Percentiles rank a stretch among this genome's conserved stretches.
Evolutionary conservation across 2,888 invertebrate species (phyloP).

Genomic region (Troilus luridus): DNA sequence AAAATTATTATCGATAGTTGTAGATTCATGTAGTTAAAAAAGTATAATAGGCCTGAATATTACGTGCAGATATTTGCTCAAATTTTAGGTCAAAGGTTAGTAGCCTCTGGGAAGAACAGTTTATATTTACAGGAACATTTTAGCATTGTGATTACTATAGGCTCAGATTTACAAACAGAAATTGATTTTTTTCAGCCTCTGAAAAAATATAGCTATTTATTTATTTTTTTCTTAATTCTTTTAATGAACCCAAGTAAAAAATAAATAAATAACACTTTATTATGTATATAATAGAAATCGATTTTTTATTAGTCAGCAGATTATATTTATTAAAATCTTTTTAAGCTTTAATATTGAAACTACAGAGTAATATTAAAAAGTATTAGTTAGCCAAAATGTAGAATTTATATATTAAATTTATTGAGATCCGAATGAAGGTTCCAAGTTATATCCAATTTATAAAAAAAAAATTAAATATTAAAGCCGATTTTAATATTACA

Average conservation of each 20-base stretch:
- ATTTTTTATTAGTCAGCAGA: background rate
- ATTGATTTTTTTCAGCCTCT: background rate
- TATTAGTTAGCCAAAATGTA: background rate
- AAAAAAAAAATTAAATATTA: background rate
- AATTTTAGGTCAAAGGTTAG: background rate
- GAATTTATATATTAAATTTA: background rate
- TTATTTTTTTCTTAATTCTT: background rate
- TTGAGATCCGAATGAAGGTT: background rate
- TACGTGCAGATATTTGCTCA: background rate
- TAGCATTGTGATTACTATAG: background rate
- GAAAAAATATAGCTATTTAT: background rate
- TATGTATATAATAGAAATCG: background rate
- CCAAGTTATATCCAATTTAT: background rate
- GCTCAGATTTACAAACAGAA: background rate
- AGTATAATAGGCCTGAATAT: background rate
- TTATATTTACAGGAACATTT: background rate
- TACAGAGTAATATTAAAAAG: background rate
- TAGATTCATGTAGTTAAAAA: background rate
- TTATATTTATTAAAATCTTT: background rate
- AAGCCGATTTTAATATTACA: background rate
- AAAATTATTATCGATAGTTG: background rate
- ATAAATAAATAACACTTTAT: too few species aligned
- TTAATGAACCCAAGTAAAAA: background rate
- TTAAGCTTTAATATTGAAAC: background rate
- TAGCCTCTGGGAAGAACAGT: background rate